These are phyloP conservation scores for Sigmodon hispidus DNA, from an alignment of 2,113 vertebrate genomes.

Conservation along the genomic window DNA sequence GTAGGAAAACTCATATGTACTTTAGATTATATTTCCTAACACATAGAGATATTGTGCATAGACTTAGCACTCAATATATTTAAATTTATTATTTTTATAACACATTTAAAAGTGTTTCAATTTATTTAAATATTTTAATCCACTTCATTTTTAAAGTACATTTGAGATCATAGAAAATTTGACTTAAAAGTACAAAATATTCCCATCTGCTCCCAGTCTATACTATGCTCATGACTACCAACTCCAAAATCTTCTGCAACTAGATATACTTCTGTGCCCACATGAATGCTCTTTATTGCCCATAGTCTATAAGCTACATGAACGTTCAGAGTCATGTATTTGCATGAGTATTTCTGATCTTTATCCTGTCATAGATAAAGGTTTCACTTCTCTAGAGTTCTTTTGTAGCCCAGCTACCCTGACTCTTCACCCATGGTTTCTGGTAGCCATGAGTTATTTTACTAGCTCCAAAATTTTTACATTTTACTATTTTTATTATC, in stretches of 20 bases:
- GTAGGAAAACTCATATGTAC: background rate
- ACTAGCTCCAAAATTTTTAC: background rate
- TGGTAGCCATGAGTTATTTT: background rate
- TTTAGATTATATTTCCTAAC: background rate
- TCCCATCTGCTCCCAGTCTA: background rate
- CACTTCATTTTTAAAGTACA: background rate
- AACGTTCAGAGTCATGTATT: background rate
- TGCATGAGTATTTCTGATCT: background rate
- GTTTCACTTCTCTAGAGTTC: background rate
- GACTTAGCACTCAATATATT: background rate
- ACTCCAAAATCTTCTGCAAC: background rate
- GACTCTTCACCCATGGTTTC: rapidly evolving
- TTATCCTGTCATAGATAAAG: background rate
- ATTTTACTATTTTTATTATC: background rate
- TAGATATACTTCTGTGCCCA: background rate
- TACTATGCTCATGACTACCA: rapidly evolving
- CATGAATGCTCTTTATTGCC: background rate
- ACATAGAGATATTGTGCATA: background rate
- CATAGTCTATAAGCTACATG: background rate
- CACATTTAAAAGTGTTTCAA: background rate
- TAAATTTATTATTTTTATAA: background rate
- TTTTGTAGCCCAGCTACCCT: background rate
- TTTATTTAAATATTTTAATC: background rate
- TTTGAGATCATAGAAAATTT: background rate
- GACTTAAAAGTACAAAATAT: background rate